Conservation (phyloP, 2,113 vertebrate species). For the Cyprinus carpio region DNA sequence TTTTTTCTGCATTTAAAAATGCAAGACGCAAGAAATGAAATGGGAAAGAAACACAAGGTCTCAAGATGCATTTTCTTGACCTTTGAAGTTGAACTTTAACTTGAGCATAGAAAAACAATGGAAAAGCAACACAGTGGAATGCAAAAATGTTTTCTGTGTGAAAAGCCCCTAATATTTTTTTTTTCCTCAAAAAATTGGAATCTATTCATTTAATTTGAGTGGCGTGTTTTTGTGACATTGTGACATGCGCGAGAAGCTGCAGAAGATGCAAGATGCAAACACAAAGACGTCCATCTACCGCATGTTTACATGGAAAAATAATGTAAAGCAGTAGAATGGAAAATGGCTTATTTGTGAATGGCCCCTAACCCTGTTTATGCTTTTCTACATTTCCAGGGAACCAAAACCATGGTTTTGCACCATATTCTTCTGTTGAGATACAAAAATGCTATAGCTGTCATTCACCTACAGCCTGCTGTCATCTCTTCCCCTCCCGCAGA, state of each 20-base stretch:
- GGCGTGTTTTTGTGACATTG: not conserved
- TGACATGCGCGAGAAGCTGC: not conserved
- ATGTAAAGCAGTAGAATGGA: not conserved
- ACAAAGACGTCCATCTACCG: not conserved
- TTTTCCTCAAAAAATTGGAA: no score
- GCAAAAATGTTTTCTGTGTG: not conserved
- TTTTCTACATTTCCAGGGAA: not conserved
- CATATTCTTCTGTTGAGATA: not conserved
- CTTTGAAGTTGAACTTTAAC: not conserved
- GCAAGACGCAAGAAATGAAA: not conserved
- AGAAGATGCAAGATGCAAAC: not conserved
- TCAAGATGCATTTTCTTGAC: no score
- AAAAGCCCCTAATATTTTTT: no score
- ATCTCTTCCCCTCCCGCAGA: not conserved
- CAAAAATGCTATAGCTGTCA: not conserved
- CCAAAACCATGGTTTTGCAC: not conserved
- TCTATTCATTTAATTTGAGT: not conserved
- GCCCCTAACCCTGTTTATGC: not conserved
- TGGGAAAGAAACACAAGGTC: not conserved
- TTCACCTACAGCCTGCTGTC: not conserved
- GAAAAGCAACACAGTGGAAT: not conserved
- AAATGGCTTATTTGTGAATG: not conserved
- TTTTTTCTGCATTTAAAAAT: no score
- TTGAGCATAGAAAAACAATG: not conserved
- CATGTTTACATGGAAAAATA: not conserved